Evolutionary conservation across 1,140 invertebrate genomes (phyloP).

Genomic region (Brachionus asplanchnoidis): DNA sequence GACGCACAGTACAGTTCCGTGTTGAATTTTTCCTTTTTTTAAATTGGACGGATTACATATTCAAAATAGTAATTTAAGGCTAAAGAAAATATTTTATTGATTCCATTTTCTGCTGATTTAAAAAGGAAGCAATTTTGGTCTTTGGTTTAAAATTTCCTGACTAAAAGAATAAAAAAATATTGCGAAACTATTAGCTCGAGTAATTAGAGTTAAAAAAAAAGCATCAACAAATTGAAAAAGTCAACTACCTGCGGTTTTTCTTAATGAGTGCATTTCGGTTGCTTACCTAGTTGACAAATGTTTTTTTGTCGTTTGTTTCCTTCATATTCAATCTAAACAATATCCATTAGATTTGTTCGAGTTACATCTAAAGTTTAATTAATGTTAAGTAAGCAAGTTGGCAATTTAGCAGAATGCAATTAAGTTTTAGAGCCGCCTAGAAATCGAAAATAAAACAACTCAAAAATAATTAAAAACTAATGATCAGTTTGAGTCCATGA

Average conservation of each 20-base stretch:
- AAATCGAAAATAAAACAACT: background rate
- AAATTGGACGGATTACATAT: background rate
- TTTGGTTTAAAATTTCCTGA: background rate
- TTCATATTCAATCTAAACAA: background rate
- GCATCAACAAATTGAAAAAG: background rate
- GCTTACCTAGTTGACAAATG: background rate
- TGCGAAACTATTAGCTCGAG: background rate
- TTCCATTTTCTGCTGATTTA: background rate
- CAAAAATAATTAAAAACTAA: constrained; percentile 16
- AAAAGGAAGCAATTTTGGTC: background rate
- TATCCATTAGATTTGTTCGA: background rate
- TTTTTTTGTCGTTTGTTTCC: background rate
- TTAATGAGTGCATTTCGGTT: background rate
- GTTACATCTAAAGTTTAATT: background rate
- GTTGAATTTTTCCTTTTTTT: background rate
- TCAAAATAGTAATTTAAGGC: background rate
- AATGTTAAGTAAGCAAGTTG: background rate
- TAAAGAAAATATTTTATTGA: background rate
- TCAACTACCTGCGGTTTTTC: constrained; percentile 10
- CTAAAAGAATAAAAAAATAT: background rate
- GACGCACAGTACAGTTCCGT: background rate
- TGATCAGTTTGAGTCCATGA: constrained; percentile 15
- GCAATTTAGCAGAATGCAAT: background rate
- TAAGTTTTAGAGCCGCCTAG: background rate
- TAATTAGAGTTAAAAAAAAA: background rate